Percentiles rank a stretch among this genome's conserved stretches.
Evolutionary conservation across 2,797 vertebrate genomes (phyloP).

Genomic region (Sebastes oblongus): DNA sequence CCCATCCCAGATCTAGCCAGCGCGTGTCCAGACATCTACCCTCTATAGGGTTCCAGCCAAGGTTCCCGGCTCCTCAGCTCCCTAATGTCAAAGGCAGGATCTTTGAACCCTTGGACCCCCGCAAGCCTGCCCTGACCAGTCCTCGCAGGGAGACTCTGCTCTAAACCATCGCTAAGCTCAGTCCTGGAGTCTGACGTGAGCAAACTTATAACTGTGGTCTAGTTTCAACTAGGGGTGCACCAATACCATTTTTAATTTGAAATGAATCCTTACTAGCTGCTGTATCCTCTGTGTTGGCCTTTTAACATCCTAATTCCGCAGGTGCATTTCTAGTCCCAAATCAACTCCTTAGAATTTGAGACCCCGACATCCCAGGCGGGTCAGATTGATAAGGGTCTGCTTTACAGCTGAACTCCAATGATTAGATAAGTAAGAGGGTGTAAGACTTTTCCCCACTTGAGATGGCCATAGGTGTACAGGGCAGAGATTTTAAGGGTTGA

Average conservation of each 20-base stretch:
- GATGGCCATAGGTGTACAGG: background rate
- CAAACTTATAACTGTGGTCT: conserved; percentile 31
- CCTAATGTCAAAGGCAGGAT: conserved; percentile 26
- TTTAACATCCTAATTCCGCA: conserved; percentile 13
- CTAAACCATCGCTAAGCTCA: conserved; percentile 62
- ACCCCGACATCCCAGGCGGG: background rate
- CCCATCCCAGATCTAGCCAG: conserved; percentile 19
- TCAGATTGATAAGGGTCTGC: conserved; percentile 1
- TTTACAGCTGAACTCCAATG: background rate
- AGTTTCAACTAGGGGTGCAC: conserved; percentile 21
- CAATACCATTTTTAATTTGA: background rate
- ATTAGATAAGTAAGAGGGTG: background rate
- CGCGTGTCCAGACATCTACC: conserved; percentile 2
- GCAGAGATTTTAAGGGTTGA: conserved; percentile 60
- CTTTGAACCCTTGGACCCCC: conserved; percentile 56
- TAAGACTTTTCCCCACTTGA: background rate
- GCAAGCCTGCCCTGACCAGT: conserved; percentile 49
- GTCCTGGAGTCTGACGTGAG: conserved; percentile 71
- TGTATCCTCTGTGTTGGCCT: background rate
- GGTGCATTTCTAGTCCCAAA: conserved; percentile 55
- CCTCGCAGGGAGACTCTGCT: conserved; percentile 80
- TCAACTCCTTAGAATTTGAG: conserved; percentile 58
- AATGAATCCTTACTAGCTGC: background rate
- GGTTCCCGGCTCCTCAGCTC: conserved; percentile 29
- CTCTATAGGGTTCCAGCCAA: conserved; percentile 24